phyloP scores from a whole-genome alignment of 2,888 invertebrate species.

The Lissocephala sabroskyi region DNA sequence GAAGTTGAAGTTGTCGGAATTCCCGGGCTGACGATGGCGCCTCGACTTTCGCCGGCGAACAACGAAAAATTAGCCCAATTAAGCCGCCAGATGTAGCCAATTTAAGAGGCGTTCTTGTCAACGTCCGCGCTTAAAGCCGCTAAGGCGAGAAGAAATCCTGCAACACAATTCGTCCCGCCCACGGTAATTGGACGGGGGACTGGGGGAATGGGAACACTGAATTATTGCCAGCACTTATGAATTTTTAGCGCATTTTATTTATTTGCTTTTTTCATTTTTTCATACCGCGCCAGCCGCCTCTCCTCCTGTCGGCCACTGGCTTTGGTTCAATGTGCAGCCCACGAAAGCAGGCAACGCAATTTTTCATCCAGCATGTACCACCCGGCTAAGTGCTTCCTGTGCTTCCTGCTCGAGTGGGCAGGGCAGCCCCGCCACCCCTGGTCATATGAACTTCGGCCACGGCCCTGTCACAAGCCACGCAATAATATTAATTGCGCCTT shows the following conservation, averaged over 20 bases:
- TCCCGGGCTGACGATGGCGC: not conserved
- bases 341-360: constrained; percentile 42
- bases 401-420: constrained; percentile 17
- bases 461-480: constrained; percentile 51
- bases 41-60: not conserved
- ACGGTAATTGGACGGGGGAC: constrained; percentile 6
- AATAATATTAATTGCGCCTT: constrained; percentile 70
- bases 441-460: constrained; percentile 49
- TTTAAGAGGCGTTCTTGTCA: not conserved
- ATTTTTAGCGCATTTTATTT: constrained; percentile 42
- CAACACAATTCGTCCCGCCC: constrained; percentile 36
- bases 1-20: constrained; percentile 8
- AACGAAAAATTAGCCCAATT: constrained; percentile 49
- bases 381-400: constrained; percentile 59
- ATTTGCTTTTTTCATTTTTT: constrained; percentile 48
- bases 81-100: constrained; percentile 25
- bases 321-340: constrained; percentile 5
- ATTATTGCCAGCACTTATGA: constrained; percentile 54
- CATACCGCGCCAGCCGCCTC: too few species aligned
- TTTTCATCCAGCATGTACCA: constrained; percentile 59
- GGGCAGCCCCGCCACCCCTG: too few species aligned
- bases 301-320: constrained; percentile 21
- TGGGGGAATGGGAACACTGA: constrained; percentile 20
- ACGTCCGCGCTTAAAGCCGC: not conserved
- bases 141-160: constrained; percentile 30